Percentiles rank a stretch among this genome's conserved stretches.
phyloP scores from a whole-genome alignment of 2,888 invertebrate genomes.

The Harmothoe impar region DNA sequence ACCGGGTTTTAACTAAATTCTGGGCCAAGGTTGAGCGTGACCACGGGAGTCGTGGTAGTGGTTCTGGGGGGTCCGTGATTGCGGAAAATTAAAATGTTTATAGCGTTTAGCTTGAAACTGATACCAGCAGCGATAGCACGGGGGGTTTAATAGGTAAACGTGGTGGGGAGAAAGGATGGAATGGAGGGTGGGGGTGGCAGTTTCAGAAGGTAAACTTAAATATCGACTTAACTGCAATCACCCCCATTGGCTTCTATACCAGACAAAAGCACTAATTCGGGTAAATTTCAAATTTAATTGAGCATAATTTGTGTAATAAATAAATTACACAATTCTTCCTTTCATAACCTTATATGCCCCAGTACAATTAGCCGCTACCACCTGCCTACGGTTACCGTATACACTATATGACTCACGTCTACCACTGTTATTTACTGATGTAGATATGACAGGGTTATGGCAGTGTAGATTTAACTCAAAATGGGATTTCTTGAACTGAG shows the following conservation, averaged over 20 bases:
- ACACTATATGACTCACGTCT: not conserved
- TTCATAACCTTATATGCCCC: not conserved
- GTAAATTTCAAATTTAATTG: slow-evolving; percentile 27
- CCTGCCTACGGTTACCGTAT: not conserved
- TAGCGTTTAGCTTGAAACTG: not conserved
- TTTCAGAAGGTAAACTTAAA: not conserved
- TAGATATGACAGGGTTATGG: not conserved
- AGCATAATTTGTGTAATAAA: not conserved
- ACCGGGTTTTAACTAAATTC: not conserved
- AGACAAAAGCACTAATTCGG: not conserved
- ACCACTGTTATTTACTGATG: not conserved
- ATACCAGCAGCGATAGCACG: not conserved
- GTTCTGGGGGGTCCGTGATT: not conserved
- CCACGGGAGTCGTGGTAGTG: not conserved
- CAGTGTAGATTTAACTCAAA: no score
- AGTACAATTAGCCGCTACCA: not conserved
- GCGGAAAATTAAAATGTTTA: slow-evolving; percentile 35
- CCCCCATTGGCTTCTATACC: not conserved
- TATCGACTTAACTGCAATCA: not conserved
- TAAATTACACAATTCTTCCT: not conserved
- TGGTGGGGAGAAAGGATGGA: not conserved
- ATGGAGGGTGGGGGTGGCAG: not conserved
- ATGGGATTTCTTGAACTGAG: no score
- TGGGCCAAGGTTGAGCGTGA: not conserved
- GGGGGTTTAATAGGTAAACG: not conserved